Conservation (phyloP, 2,888 invertebrate genomes). For the Cepaea hortensis region DNA sequence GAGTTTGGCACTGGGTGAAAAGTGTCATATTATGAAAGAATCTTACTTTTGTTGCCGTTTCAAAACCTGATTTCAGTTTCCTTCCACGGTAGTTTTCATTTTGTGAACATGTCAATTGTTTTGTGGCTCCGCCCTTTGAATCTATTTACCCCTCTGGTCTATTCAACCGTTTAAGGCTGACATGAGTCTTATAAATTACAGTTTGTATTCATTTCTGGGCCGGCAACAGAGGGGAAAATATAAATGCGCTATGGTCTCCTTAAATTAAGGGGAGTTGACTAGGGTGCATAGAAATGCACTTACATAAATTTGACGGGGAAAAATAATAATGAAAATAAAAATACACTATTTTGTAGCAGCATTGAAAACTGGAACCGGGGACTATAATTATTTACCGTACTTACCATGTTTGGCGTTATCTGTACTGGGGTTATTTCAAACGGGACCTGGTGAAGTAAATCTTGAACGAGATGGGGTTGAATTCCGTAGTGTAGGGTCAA, state of each 20-base stretch:
- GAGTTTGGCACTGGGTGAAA: slow-evolving; percentile 17
- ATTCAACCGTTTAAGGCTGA: neutral
- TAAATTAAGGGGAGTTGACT: neutral
- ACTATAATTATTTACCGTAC: no score
- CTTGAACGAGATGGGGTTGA: no score
- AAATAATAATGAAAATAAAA: no score
- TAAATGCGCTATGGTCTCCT: neutral
- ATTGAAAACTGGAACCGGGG: no score
- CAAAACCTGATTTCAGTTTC: slow-evolving; percentile 28
- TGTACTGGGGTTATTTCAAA: neutral
- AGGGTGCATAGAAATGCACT: neutral
- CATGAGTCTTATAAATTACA: neutral
- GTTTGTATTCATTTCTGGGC: neutral
- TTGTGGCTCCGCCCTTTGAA: neutral
- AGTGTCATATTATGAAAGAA: slow-evolving; percentile 9
- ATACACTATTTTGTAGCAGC: no score
- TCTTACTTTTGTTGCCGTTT: slow-evolving; percentile 22
- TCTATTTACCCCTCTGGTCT: neutral
- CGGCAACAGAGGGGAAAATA: neutral
- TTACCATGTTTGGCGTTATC: no score
- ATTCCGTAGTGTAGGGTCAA: no score
- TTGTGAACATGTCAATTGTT: slow-evolving; percentile 9
- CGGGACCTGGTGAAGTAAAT: no score
- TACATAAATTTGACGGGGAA: no score
- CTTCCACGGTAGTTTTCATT: neutral